A percentile compares a stretch with the other conserved stretches of the same genome.
Evolutionary conservation across 2,888 invertebrate species (phyloP).

Genomic region (Ferdinandea cuprea): DNA sequence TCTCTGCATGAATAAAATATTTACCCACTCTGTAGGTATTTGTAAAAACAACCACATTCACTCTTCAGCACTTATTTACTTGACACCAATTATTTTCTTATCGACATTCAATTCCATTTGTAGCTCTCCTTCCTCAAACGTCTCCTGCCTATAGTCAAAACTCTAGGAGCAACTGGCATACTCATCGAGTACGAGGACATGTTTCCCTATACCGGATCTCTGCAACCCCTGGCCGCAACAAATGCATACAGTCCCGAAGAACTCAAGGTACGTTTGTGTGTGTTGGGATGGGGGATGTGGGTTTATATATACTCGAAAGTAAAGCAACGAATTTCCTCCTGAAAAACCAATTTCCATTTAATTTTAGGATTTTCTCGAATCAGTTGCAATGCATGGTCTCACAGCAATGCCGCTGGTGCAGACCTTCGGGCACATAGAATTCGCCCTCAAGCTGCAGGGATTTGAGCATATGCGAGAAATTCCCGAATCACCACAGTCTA

Average conservation of each 20-base stretch:
- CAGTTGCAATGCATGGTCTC: slow-evolving; percentile 85
- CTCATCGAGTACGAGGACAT: slow-evolving; percentile 92
- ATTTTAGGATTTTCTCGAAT: slow-evolving; percentile 84
- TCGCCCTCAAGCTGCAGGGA: slow-evolving; percentile 87
- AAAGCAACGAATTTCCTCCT: slow-evolving; percentile 8
- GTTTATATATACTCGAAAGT: neutral
- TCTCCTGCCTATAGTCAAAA: slow-evolving; percentile 85
- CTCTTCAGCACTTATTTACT: slow-evolving; percentile 11
- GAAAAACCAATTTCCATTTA: neutral
- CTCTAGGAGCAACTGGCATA: slow-evolving; percentile 89
- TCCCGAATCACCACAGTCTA: slow-evolving; percentile 87
- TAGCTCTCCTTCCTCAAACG: slow-evolving; percentile 85
- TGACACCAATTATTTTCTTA: slow-evolving; percentile 80
- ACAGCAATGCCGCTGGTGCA: slow-evolving; percentile 90
- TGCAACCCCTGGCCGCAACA: slow-evolving; percentile 85
- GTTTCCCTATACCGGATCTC: slow-evolving; percentile 88
- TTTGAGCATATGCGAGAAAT: slow-evolving; percentile 87
- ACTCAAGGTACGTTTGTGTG: slow-evolving; percentile 82
- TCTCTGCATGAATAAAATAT: slow-evolving; percentile 44
- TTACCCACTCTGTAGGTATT: slow-evolving; percentile 10
- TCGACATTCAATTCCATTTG: slow-evolving; percentile 78
- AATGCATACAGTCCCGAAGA: slow-evolving; percentile 84
- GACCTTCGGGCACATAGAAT: slow-evolving; percentile 91
- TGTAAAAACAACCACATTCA: slow-evolving; percentile 1
- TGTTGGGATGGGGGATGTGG: no score